These are phyloP conservation scores for Sycophila texana DNA, from an alignment of 2,888 invertebrate species.

Conservation along the genomic window DNA sequence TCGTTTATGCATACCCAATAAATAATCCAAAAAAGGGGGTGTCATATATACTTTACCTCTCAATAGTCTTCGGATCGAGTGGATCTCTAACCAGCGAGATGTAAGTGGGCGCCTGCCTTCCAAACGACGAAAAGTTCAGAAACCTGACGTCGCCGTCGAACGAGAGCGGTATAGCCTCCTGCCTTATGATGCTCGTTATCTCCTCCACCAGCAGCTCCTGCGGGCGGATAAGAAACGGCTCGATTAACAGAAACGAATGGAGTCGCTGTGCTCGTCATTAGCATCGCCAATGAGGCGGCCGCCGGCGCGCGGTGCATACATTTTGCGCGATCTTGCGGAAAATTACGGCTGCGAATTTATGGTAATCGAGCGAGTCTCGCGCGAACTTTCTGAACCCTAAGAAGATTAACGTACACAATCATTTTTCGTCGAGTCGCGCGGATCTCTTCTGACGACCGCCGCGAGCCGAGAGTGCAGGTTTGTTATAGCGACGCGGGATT, in stretches of 20 bases:
- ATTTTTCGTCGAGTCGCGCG: too few species aligned
- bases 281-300: not conserved
- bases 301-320: constrained; percentile 11
- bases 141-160: constrained; percentile 80
- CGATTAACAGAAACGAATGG: too few species aligned
- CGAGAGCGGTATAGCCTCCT: constrained; percentile 79
- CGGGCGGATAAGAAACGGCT: constrained; percentile 53
- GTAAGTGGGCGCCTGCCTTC: constrained; percentile 79
- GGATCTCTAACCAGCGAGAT: constrained; percentile 81
- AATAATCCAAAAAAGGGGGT: too few species aligned
- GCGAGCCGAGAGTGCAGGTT: too few species aligned
- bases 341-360: too few species aligned
- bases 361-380: too few species aligned
- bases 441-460: too few species aligned
- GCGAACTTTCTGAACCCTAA: too few species aligned
- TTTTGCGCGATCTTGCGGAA: not conserved
- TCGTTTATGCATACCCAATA: too few species aligned
- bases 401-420: too few species aligned
- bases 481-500: too few species aligned
- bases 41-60: constrained; percentile 73
- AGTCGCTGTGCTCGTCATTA: not conserved
- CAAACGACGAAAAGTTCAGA: constrained; percentile 79
- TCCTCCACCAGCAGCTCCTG: constrained; percentile 78
- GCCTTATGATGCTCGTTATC: constrained; percentile 76
- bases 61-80: constrained; percentile 76